These are phyloP conservation scores for Belgica antarctica DNA, from an alignment of 2,888 invertebrate genomes.

Conservation along the genomic window DNA sequence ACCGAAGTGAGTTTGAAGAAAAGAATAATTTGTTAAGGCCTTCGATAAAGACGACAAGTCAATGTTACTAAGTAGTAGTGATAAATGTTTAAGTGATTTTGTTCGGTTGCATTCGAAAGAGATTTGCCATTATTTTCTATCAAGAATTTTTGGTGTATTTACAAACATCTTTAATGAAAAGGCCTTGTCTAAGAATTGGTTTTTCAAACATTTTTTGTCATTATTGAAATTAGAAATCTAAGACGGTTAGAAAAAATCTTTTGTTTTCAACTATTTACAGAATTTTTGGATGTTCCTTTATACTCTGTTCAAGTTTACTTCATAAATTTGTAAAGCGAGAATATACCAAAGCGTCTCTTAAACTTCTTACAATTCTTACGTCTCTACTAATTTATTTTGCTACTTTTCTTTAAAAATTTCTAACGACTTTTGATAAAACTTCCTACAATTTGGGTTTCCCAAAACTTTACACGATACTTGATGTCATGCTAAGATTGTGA, in stretches of 20 bases:
- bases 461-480: not conserved
- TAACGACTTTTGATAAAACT: constrained; percentile 1
- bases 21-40: constrained; percentile 3
- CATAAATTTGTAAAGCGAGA: constrained; percentile 28
- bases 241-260: not conserved
- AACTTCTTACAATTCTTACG: constrained; percentile 11
- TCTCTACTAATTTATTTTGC: not conserved
- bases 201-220: not conserved
- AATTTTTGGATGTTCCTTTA: not conserved
- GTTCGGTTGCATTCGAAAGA: not conserved
- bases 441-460: not conserved
- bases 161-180: not conserved
- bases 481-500: not conserved
- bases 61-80: not conserved
- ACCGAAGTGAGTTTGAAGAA: too few species aligned
- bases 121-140: not conserved
- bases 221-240: not conserved
- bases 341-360: constrained; percentile 30
- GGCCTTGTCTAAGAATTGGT: not conserved
- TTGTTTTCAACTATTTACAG: not conserved
- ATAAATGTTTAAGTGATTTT: not conserved
- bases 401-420: not conserved
- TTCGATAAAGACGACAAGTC: constrained; percentile 10
- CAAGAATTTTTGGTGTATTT: not conserved
- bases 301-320: not conserved